Conservation (phyloP, 2,797 vertebrate species). For the Scyliorhinus canicula region DNA sequence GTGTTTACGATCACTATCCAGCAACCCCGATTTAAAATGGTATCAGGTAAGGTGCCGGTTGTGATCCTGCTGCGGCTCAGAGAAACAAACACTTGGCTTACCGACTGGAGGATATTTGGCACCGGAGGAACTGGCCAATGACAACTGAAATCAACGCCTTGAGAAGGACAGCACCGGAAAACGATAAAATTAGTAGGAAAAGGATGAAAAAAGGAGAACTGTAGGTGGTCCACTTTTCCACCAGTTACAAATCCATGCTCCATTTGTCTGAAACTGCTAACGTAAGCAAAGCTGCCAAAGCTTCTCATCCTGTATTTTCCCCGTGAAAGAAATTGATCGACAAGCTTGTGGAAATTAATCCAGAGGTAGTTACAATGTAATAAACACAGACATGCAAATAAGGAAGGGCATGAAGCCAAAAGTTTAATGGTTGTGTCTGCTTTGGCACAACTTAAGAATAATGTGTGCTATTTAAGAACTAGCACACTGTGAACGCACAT, state of each 20-base stretch:
- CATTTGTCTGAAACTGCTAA: neutral
- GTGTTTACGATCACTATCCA: neutral
- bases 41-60: neutral
- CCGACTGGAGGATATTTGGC: neutral
- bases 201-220: neutral
- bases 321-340: neutral
- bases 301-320: neutral
- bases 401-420: constrained; percentile 29
- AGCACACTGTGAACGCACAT: constrained; percentile 1
- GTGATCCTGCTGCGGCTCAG: neutral
- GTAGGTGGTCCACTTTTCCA: neutral
- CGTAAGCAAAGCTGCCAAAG: neutral
- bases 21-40: neutral
- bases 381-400: constrained; percentile 26
- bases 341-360: constrained; percentile 23
- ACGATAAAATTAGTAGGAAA: neutral
- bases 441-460: constrained; percentile 34
- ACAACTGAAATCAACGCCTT: neutral
- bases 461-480: constrained; percentile 23
- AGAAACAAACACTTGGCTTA: neutral
- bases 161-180: neutral
- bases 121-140: neutral
- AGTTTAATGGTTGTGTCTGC: constrained; percentile 20
- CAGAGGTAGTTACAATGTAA: constrained; percentile 27
- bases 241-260: neutral